Percentiles rank a stretch among this genome's conserved stretches.
phyloP scores from a whole-genome alignment of 1,140 invertebrate genomes.

The Drosophila fuyamai region DNA sequence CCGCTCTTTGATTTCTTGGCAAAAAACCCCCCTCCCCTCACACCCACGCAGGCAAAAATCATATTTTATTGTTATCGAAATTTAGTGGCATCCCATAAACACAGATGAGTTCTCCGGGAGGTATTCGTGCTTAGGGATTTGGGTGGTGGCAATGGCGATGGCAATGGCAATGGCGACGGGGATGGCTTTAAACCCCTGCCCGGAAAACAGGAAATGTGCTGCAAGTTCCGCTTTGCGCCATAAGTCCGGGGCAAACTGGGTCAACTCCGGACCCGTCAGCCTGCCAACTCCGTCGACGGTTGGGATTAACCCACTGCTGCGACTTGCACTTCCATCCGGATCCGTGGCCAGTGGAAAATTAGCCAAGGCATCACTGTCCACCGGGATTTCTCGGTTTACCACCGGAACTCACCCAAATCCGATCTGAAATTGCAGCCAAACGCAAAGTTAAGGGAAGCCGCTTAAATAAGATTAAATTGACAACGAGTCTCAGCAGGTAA shows the following conservation, averaged over 20 bases:
- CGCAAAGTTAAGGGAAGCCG: not conserved
- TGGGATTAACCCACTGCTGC: slow-evolving; percentile 37
- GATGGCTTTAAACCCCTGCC: not conserved
- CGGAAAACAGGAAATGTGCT: slow-evolving; percentile 31
- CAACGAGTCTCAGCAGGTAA: not conserved
- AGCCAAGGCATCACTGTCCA: not conserved
- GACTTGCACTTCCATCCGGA: slow-evolving; percentile 8
- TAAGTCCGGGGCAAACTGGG: slow-evolving; percentile 31
- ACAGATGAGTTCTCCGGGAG: slow-evolving; percentile 12
- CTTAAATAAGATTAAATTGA: not conserved
- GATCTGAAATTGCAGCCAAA: not conserved
- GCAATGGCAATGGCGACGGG: too few species aligned
- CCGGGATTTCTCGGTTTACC: not conserved
- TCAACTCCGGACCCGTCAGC: slow-evolving; percentile 16
- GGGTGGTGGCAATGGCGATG: too few species aligned
- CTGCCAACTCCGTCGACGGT: slow-evolving; percentile 27
- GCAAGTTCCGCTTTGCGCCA: slow-evolving; percentile 22
- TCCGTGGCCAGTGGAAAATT: slow-evolving; percentile 7
- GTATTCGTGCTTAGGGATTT: not conserved
- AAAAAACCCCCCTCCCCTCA: not conserved
- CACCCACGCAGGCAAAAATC: slow-evolving; percentile 49
- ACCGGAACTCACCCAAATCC: not conserved
- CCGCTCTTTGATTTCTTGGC: slow-evolving; percentile 15
- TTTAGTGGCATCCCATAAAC: slow-evolving; percentile 68
- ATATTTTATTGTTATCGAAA: slow-evolving; percentile 83